These are phyloP conservation scores for Etheostoma nigrum DNA, from an alignment of 2,797 vertebrate genomes.

Conservation along the genomic window DNA sequence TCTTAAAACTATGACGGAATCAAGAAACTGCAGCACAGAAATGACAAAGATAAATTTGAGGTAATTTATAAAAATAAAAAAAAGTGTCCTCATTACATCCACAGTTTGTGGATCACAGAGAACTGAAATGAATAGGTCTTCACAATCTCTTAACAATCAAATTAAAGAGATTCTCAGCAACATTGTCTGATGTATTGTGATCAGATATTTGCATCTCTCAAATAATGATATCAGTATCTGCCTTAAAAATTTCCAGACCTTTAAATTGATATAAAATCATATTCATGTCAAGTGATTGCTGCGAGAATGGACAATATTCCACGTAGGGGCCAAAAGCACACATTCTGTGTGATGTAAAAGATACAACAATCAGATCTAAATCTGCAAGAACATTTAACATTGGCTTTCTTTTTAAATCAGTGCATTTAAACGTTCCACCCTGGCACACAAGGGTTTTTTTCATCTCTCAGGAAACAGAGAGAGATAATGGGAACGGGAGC, in stretches of 20 bases:
- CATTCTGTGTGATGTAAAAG: background rate
- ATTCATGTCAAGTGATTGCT: background rate
- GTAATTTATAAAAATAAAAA: background rate
- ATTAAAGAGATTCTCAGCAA: background rate
- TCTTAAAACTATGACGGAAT: background rate
- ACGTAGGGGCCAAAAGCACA: background rate
- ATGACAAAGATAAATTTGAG: background rate
- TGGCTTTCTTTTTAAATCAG: conserved; percentile 47
- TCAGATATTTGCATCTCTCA: background rate
- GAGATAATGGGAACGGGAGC: conserved; percentile 76
- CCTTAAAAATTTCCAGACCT: background rate
- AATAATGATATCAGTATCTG: background rate
- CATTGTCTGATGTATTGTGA: background rate
- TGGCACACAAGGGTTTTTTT: conserved; percentile 35
- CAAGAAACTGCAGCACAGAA: background rate
- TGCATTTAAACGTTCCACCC: conserved; percentile 51
- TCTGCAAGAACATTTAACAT: conserved; percentile 43
- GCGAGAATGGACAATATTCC: background rate
- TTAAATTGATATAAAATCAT: background rate
- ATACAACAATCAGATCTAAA: conserved; percentile 28
- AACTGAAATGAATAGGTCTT: background rate
- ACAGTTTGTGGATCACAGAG: background rate
- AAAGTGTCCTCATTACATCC: background rate
- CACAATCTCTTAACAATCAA: background rate
- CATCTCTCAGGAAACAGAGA: conserved; percentile 61